A percentile compares a stretch with the other conserved stretches of the same genome.
phyloP scores from a whole-genome alignment of 2,888 invertebrate genomes.

The Heteropelma amictum region DNA sequence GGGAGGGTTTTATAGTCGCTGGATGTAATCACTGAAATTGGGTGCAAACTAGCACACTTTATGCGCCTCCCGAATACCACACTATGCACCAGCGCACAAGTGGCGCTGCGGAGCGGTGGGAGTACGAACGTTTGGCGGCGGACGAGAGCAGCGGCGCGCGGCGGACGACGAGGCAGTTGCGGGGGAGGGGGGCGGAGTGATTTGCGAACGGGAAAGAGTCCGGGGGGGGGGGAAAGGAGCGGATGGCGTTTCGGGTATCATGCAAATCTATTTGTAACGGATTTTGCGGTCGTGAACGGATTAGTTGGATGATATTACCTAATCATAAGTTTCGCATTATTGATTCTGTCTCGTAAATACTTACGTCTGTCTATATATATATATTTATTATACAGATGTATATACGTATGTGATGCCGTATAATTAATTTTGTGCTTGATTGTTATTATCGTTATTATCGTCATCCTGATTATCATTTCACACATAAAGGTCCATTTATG shows the following conservation, averaged over 20 bases:
- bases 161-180: slow-evolving; percentile 12
- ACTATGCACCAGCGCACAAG: slow-evolving; percentile 36
- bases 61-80: slow-evolving; percentile 50
- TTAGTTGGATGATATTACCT: slow-evolving; percentile 60
- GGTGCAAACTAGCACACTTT: slow-evolving; percentile 60
- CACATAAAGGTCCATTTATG: no score
- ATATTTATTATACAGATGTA: no score
- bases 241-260: slow-evolving; percentile 54
- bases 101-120: slow-evolving; percentile 17
- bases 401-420: neutral
- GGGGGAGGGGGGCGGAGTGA: neutral
- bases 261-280: slow-evolving; percentile 62
- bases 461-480: no score
- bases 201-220: no score
- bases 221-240: slow-evolving; percentile 2
- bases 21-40: slow-evolving; percentile 56
- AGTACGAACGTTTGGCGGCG: no score
- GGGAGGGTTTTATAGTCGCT: slow-evolving; percentile 49
- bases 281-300: slow-evolving; percentile 60
- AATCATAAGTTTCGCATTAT: slow-evolving; percentile 62
- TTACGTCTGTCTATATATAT: no score
- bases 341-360: slow-evolving; percentile 45
- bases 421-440: no score
- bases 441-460: no score
- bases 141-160: slow-evolving; percentile 26